A percentile compares a stretch with the other conserved stretches of the same genome.
These are phyloP conservation scores for Eurypyga helias DNA, from an alignment of 2,113 vertebrate genomes.

Conservation along the genomic window DNA sequence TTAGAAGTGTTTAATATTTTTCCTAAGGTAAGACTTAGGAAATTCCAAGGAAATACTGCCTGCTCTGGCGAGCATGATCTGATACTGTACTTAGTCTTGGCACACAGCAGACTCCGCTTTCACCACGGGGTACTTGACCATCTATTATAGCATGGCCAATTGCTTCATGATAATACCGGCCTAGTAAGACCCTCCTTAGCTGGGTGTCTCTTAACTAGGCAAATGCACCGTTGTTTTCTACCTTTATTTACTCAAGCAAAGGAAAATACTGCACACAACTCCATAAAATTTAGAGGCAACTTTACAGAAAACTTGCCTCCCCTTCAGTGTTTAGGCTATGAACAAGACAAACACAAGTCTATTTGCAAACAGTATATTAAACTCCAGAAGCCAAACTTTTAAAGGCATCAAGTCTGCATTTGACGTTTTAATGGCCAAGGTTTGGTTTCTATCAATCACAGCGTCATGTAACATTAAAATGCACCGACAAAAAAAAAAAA, in stretches of 20 bases:
- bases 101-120: not conserved
- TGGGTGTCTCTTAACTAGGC: not conserved
- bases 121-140: not conserved
- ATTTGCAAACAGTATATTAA: slow-evolving; percentile 84
- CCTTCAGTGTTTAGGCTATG: slow-evolving; percentile 55
- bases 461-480: slow-evolving; percentile 79
- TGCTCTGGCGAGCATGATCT: not conserved
- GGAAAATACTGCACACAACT: slow-evolving; percentile 49
- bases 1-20: not conserved
- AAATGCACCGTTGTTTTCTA: slow-evolving; percentile 29
- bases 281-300: slow-evolving; percentile 66
- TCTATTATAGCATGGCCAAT: not conserved
- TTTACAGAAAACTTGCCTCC: slow-evolving; percentile 64
- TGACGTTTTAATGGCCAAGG: slow-evolving; percentile 80
- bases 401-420: slow-evolving; percentile 74
- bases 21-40: not conserved
- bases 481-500: slow-evolving; percentile 70
- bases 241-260: slow-evolving; percentile 61
- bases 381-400: slow-evolving; percentile 81
- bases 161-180: not conserved
- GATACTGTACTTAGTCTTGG: not conserved
- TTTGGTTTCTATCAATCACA: slow-evolving; percentile 83
- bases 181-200: slow-evolving; percentile 17
- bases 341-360: slow-evolving; percentile 75
- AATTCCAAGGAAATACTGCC: not conserved